Percentiles rank a stretch among this genome's conserved stretches.
Evolutionary conservation across 2,888 invertebrate genomes (phyloP).

Genomic region (Amphipoea lucens): DNA sequence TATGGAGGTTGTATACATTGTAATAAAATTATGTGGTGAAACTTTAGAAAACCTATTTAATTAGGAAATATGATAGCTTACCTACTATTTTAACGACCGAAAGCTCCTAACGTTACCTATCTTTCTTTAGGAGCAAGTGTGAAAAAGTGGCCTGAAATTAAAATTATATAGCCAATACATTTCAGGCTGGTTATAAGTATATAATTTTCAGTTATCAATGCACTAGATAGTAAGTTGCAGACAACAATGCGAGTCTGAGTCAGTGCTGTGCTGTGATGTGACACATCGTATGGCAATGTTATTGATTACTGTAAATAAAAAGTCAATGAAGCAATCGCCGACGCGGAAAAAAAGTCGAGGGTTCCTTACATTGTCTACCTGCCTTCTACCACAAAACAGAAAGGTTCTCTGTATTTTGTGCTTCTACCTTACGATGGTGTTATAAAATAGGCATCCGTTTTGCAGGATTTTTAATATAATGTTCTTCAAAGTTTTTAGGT

Average conservation of each 20-base stretch:
- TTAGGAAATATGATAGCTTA: neutral
- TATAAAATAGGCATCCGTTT: neutral
- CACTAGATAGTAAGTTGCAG: slow-evolving; percentile 65
- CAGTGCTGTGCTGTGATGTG: slow-evolving; percentile 75
- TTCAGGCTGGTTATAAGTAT: slow-evolving; percentile 34
- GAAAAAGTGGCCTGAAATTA: neutral
- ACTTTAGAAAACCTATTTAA: neutral
- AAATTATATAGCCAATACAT: neutral
- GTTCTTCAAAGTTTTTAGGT: neutral
- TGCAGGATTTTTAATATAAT: neutral
- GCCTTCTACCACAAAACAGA: neutral
- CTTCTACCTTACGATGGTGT: neutral
- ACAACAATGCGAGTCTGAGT: slow-evolving; percentile 77
- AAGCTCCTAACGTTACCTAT: neutral
- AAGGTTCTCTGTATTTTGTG: no score
- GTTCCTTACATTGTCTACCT: slow-evolving; percentile 69
- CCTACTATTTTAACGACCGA: neutral
- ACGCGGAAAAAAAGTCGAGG: slow-evolving; percentile 25
- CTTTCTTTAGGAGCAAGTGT: neutral
- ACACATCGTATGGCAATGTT: slow-evolving; percentile 75
- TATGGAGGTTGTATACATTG: no score
- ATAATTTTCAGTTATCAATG: slow-evolving; percentile 65
- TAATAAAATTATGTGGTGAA: neutral
- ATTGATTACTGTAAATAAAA: slow-evolving; percentile 74
- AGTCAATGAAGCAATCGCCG: slow-evolving; percentile 50